These are phyloP conservation scores for Cetoscarus ocellatus DNA, from an alignment of 2,797 vertebrate genomes.

Conservation along the genomic window DNA sequence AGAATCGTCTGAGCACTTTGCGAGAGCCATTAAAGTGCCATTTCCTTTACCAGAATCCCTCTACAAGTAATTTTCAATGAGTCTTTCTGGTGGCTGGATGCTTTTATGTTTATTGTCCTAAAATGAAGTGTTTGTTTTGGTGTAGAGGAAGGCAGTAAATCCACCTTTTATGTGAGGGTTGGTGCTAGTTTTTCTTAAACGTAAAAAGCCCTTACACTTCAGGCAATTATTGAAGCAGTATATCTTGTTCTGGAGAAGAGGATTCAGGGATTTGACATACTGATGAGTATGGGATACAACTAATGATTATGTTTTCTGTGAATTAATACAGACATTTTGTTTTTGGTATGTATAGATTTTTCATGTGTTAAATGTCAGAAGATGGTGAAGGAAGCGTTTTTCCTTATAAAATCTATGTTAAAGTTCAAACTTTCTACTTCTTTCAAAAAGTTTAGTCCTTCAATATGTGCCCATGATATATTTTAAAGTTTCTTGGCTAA, in stretches of 20 bases:
- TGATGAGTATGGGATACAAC: too few relatives aligned
- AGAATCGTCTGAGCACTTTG: constrained; percentile 68
- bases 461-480: too few relatives aligned
- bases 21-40: constrained; percentile 69
- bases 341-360: background rate
- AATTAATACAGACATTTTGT: background rate
- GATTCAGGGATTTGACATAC: background rate
- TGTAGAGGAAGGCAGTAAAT: constrained; percentile 18
- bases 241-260: constrained; percentile 6
- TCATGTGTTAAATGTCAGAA: background rate
- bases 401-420: too few relatives aligned
- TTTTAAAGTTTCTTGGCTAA: too few relatives aligned
- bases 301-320: background rate
- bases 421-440: too few relatives aligned
- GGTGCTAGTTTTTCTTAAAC: background rate
- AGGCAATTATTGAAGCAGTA: constrained; percentile 23
- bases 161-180: constrained; percentile 20
- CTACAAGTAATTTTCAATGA: constrained; percentile 39
- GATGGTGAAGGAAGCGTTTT: too few relatives aligned
- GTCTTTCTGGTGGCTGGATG: constrained; percentile 29
- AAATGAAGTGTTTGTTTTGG: constrained; percentile 54
- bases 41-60: constrained; percentile 68
- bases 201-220: constrained; percentile 3
- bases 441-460: too few relatives aligned
- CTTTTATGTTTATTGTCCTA: constrained; percentile 44